These are phyloP conservation scores for Xylota sylvarum DNA, from an alignment of 2,888 invertebrate species.

Conservation along the genomic window DNA sequence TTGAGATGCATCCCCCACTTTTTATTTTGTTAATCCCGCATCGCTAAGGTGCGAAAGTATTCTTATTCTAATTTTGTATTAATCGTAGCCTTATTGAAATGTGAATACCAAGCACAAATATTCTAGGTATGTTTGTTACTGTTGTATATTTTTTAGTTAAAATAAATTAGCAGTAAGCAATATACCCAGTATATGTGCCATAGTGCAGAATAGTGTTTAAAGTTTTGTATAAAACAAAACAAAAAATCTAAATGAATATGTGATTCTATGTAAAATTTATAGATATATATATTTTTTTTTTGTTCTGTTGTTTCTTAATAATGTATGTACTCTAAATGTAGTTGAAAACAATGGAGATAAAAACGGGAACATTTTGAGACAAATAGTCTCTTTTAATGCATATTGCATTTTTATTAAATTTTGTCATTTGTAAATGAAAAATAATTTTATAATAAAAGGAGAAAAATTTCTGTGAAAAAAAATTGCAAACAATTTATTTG, in stretches of 20 bases:
- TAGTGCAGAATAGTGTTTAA: not conserved
- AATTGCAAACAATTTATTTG: not conserved
- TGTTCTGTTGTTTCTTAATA: constrained; percentile 39
- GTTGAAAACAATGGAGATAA: constrained; percentile 4
- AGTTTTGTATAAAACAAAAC: not conserved
- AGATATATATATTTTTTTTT: constrained; percentile 20
- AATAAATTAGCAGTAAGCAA: constrained; percentile 57
- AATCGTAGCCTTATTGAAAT: not conserved
- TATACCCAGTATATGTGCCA: constrained; percentile 30
- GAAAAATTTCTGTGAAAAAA: constrained; percentile 29
- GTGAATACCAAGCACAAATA: constrained; percentile 5
- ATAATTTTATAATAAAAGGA: constrained; percentile 48
- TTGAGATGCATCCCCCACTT: constrained; percentile 33
- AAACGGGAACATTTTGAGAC: constrained; percentile 1
- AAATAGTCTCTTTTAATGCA: constrained; percentile 50
- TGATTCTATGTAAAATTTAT: constrained; percentile 44
- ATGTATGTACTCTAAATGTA: not conserved
- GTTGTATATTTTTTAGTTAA: constrained; percentile 58
- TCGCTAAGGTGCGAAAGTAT: too few relatives aligned
- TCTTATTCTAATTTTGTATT: too few relatives aligned
- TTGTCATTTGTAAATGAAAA: constrained; percentile 48
- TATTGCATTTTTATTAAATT: constrained; percentile 67
- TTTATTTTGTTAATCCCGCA: too few relatives aligned
- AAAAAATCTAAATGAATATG: constrained; percentile 39
- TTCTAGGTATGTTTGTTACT: constrained; percentile 26